Base-by-base conservation (phyloP, 2,113 vertebrate genomes). In the Nycticryphes semicollaris region DNA sequence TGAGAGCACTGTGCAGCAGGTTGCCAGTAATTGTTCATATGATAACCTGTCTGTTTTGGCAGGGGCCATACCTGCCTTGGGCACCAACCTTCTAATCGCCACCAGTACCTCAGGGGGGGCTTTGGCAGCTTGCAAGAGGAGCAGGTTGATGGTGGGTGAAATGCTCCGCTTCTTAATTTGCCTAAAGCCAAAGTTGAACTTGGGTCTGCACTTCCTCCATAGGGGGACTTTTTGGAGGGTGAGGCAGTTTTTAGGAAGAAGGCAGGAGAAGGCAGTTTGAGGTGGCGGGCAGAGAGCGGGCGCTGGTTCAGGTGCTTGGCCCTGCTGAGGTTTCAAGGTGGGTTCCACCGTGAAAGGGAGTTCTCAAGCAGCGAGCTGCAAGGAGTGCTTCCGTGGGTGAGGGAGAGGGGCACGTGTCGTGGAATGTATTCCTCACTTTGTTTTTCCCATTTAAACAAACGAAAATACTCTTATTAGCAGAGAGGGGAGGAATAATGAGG, bases 181-280 rank as follows among this genome's bases (percentile, higher is more conserved):
- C 1, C 2, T 14, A 8, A 80, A 93, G 30, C 66, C 76, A 62
- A 69, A 79, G 70, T 1, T 45, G 76, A 72, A 19, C n/a, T 75
- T 50, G n/a, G 53, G 48, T 66, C 90, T 47, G 25, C 62, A 43
- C 43, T 47, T 89, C 82, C 67, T 70, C 64, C 1, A 0, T 6
- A 12, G 69, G 72, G 73, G 73, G 64, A 64, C 73, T 89, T 93
- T 68, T 24, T 12, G 51, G 45, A 92, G 73, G 51, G 63, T 14
- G 67, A 79, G 84, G 78, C 70, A 60, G n/a, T 79, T 4, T 91
- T 89, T 90, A 51, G 79, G 70, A 76, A 95, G 67, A 76, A 80
- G 91, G 83, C 63, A 89, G 69, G 80, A 90, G 72, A 37, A 91
- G 80, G 88, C 89, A 87, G 60, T 83, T 79, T 89, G 69, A 70